Evolutionary conservation across 2,113 vertebrate genomes (phyloP).

Genomic region (Nycticebus coucang): DNA sequence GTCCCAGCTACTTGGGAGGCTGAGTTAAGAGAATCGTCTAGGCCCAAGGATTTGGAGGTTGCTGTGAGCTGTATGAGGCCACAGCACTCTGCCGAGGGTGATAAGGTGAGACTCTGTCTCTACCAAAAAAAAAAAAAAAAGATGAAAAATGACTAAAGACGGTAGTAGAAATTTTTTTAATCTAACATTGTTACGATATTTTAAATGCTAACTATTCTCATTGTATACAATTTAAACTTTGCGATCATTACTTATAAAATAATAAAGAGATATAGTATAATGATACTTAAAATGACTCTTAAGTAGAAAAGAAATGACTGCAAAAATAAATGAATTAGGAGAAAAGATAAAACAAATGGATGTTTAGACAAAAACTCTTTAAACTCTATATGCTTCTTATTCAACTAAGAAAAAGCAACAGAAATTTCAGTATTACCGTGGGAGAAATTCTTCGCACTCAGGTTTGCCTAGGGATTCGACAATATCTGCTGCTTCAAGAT

Average conservation of each 20-base stretch:
- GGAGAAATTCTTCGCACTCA: conserved; percentile 91
- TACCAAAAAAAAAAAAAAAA: too few species aligned
- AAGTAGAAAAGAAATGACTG: neutral
- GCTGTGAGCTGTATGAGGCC: too few species aligned
- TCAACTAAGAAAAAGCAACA: conserved; percentile 33
- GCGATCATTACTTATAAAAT: neutral
- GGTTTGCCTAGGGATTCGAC: conserved; percentile 88
- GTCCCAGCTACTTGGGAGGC: too few species aligned
- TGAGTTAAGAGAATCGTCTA: too few species aligned
- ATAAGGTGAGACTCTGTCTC: too few species aligned
- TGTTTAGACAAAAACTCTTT: conserved; percentile 1
- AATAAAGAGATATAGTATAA: neutral
- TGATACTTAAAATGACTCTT: neutral
- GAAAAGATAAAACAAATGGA: conserved; percentile 10
- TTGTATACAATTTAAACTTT: neutral
- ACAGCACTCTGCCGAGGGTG: too few species aligned
- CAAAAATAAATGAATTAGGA: neutral
- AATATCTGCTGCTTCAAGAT: conserved; percentile 93
- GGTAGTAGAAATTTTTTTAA: neutral
- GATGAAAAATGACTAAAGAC: neutral
- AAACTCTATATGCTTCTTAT: neutral
- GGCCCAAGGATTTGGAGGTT: too few species aligned
- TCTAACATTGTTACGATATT: neutral
- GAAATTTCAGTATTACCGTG: conserved; percentile 86
- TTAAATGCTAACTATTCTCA: conserved; percentile 46